Conservation (phyloP, 2,888 invertebrate genomes). For the Hirtodrosophila duncani region DNA sequence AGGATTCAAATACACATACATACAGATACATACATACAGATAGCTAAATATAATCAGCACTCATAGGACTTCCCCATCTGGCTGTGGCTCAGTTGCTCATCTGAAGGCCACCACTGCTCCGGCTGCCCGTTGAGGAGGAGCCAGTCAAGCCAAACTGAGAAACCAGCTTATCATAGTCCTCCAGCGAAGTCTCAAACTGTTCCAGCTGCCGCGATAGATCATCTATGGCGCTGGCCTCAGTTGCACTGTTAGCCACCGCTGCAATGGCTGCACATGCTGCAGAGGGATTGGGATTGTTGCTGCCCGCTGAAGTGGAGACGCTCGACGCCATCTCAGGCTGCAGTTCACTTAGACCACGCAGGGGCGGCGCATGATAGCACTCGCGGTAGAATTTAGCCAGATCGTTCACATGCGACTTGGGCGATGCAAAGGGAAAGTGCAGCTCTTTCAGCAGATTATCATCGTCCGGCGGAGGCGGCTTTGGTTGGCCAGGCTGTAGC, state of each 20-base stretch:
- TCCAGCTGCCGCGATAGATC: conserved; percentile 78
- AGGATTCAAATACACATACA: too few relatives aligned
- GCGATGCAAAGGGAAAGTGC: conserved; percentile 78
- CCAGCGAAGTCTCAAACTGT: conserved; percentile 78
- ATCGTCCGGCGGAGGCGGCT: conserved; percentile 68
- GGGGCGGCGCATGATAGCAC: conserved; percentile 77
- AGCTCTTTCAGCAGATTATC: conserved; percentile 78
- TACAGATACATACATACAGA: too few relatives aligned
- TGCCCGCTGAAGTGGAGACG: conserved; percentile 7
- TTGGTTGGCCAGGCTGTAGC: conserved; percentile 24
- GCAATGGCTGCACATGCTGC: conserved; percentile 33
- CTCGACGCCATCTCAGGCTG: conserved; percentile 42
- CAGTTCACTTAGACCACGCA: conserved; percentile 65
- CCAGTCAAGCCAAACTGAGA: conserved; percentile 74
- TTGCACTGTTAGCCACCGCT: conserved; percentile 33
- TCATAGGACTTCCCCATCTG: too few relatives aligned
- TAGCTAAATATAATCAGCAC: too few relatives aligned
- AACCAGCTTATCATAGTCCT: conserved; percentile 78
- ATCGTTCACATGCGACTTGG: conserved; percentile 77
- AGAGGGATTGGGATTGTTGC: conserved; percentile 29
- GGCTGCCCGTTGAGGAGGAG: conserved; percentile 74
- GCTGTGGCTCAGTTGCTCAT: conserved; percentile 68
- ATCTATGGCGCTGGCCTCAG: conserved; percentile 58
- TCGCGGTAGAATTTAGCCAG: conserved; percentile 78
- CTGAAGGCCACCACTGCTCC: conserved; percentile 73